Percentiles rank a stretch among this genome's conserved stretches.
phyloP scores from a whole-genome alignment of 2,113 vertebrate genomes.

The Myotis yumanensis region DNA sequence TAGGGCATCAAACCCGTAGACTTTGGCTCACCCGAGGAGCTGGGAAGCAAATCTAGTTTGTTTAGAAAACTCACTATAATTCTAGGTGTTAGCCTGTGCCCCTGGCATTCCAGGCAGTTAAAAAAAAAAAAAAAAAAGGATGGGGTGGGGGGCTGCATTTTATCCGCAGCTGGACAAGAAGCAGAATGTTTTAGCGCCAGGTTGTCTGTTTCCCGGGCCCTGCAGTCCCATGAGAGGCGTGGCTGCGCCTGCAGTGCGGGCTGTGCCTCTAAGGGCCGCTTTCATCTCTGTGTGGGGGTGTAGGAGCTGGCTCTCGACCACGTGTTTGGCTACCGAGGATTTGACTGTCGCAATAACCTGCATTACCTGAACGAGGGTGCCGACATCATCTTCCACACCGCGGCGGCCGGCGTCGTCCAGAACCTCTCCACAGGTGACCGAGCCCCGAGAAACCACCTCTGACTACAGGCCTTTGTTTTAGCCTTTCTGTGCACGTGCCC shows the following conservation, averaged over 20 bases:
- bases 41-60: background rate
- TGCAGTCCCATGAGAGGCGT: rapidly evolving
- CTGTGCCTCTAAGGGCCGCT: background rate
- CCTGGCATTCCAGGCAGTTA: background rate
- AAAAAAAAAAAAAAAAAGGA: background rate
- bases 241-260: background rate
- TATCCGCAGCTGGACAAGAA: background rate
- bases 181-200: background rate
- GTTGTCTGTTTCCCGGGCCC: background rate
- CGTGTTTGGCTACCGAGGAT: slow-evolving; percentile 97
- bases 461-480: background rate
- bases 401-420: slow-evolving; percentile 92
- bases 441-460: rapidly evolving
- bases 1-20: background rate
- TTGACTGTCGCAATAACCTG: slow-evolving; percentile 98
- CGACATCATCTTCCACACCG: slow-evolving; percentile 97
- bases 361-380: slow-evolving; percentile 97
- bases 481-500: background rate
- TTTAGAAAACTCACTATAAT: background rate
- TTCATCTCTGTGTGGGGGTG: background rate
- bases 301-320: slow-evolving; percentile 96
- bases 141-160: background rate
- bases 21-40: background rate
- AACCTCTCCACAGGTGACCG: slow-evolving; percentile 93
- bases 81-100: rapidly evolving